Conservation (phyloP, 2,113 vertebrate genomes). For the Phrynosoma blainvillii region DNA sequence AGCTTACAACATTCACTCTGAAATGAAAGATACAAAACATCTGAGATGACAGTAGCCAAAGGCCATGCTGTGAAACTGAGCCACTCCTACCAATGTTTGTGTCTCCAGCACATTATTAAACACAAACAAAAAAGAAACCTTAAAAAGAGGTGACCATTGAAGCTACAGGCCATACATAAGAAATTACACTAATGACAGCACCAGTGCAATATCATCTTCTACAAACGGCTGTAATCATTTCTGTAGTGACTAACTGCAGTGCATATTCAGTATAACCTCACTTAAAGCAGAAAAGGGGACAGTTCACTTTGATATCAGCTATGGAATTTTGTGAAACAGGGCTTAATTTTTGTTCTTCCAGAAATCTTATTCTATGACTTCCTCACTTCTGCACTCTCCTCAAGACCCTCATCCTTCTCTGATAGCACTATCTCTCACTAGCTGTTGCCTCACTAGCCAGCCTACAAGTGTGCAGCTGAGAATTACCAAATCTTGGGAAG, state of each 20-base stretch:
- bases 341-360: not conserved
- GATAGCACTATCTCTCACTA: not conserved
- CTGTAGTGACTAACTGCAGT: not conserved
- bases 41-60: slow-evolving; percentile 38
- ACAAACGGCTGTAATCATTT: not conserved
- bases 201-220: not conserved
- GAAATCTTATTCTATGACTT: not conserved
- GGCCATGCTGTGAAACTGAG: slow-evolving; percentile 43
- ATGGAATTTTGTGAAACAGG: not conserved
- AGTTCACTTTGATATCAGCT: not conserved
- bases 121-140: not conserved
- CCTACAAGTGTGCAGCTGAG: no score
- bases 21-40: slow-evolving; percentile 42
- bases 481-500: no score
- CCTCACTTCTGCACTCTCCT: not conserved
- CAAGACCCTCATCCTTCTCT: not conserved
- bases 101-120: slow-evolving; percentile 12
- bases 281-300: not conserved
- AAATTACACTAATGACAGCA: not conserved
- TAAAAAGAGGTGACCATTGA: slow-evolving; percentile 12
- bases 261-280: not conserved
- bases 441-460: no score
- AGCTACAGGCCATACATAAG: slow-evolving; percentile 1
- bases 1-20: slow-evolving; percentile 23
- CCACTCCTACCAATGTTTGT: not conserved